These are phyloP conservation scores for Brenthis daphne DNA, from an alignment of 2,888 invertebrate species.

Conservation along the genomic window DNA sequence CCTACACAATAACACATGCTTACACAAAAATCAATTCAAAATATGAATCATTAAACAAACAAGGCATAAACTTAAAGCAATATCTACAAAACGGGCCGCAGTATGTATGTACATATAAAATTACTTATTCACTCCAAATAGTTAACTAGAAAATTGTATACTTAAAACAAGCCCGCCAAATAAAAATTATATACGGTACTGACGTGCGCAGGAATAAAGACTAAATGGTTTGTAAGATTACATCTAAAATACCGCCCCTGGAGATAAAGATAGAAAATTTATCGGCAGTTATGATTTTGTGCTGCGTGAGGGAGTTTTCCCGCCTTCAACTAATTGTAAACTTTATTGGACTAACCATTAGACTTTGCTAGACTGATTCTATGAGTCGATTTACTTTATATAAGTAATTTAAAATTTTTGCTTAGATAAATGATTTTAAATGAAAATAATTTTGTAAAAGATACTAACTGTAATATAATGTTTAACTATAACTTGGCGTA, in stretches of 20 bases:
- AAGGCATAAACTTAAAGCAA: constrained; percentile 21
- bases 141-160: constrained; percentile 36
- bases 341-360: constrained; percentile 12
- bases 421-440: too few species aligned
- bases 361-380: background rate
- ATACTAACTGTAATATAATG: too few species aligned
- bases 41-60: constrained; percentile 18
- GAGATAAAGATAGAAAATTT: constrained; percentile 27
- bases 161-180: constrained; percentile 25
- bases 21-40: background rate
- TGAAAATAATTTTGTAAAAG: too few species aligned
- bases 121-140: constrained; percentile 18
- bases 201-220: constrained; percentile 25
- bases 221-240: constrained; percentile 27
- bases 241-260: constrained; percentile 28
- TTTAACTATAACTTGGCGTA: too few species aligned
- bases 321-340: constrained; percentile 24
- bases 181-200: constrained; percentile 31
- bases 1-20: background rate
- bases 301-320: constrained; percentile 29
- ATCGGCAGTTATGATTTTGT: constrained; percentile 33
- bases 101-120: constrained; percentile 13
- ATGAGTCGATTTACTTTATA: too few species aligned
- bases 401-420: too few species aligned
- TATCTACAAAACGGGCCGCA: constrained; percentile 10